These are phyloP conservation scores for Episyrphus balteatus DNA, from an alignment of 1,140 invertebrate species.

Conservation along the genomic window DNA sequence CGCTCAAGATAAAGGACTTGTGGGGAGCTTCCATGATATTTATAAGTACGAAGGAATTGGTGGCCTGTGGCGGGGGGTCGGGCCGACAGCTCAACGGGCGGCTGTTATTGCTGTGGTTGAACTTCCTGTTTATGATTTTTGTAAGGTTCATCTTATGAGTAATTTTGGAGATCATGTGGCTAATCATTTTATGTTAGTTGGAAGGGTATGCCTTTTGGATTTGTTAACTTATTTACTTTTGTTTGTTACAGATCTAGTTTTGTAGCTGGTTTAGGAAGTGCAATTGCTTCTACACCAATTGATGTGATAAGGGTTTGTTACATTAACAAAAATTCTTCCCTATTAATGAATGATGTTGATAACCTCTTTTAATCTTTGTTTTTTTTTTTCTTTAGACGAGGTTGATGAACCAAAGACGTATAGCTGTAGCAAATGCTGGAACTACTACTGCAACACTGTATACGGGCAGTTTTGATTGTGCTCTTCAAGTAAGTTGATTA, in stretches of 20 bases:
- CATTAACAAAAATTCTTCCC: constrained; percentile 8
- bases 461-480: constrained; percentile 78
- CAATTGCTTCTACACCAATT: constrained; percentile 85
- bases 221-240: neutral
- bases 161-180: constrained; percentile 64
- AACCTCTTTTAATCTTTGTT: constrained; percentile 3
- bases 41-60: constrained; percentile 67
- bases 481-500: constrained; percentile 55
- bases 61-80: constrained; percentile 84
- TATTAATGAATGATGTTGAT: neutral
- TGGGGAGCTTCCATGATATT: constrained; percentile 68
- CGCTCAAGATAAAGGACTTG: constrained; percentile 43
- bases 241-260: constrained; percentile 64
- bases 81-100: constrained; percentile 82
- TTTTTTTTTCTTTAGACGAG: constrained; percentile 54
- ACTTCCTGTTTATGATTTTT: constrained; percentile 86
- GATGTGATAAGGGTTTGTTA: constrained; percentile 83
- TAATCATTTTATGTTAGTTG: constrained; percentile 78
- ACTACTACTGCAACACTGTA: constrained; percentile 52
- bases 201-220: neutral
- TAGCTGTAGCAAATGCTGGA: constrained; percentile 41
- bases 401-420: constrained; percentile 76
- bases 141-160: constrained; percentile 65
- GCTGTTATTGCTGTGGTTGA: constrained; percentile 88
- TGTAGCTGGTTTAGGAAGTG: constrained; percentile 84